These are phyloP conservation scores for Ornithoptera priamus DNA, from an alignment of 2,888 invertebrate genomes.

Conservation along the genomic window DNA sequence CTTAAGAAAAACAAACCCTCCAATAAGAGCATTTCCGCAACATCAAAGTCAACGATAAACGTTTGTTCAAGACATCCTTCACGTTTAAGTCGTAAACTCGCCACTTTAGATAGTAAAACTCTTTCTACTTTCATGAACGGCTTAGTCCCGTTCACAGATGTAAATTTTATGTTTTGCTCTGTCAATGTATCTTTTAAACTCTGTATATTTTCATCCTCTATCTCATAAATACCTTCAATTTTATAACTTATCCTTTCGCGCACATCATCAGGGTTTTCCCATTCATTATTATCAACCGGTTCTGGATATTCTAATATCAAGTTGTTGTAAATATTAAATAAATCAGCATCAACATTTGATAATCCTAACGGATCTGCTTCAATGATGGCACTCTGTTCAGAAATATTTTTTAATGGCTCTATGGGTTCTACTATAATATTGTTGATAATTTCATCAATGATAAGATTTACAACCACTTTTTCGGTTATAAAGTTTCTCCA, in stretches of 20 bases:
- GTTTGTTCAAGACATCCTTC: constrained; percentile 80
- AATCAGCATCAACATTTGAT: constrained; percentile 54
- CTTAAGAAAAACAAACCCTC: constrained; percentile 82
- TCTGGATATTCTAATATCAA: constrained; percentile 68
- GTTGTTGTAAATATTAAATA: constrained; percentile 58
- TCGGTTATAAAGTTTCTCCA: constrained; percentile 58
- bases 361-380: constrained; percentile 67
- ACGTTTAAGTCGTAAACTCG: constrained; percentile 62
- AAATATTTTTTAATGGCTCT: constrained; percentile 36
- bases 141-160: constrained; percentile 63
- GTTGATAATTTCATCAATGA: constrained; percentile 57
- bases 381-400: constrained; percentile 63
- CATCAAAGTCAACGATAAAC: constrained; percentile 70
- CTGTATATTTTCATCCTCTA: constrained; percentile 67
- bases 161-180: constrained; percentile 69
- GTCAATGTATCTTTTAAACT: constrained; percentile 54
- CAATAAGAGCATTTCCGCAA: constrained; percentile 78
- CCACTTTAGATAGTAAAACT: constrained; percentile 48
- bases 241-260: constrained; percentile 65
- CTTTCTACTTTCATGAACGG: constrained; percentile 53
- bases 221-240: constrained; percentile 67
- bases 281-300: constrained; percentile 65
- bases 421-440: constrained; percentile 35
- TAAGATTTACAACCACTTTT: constrained; percentile 51
- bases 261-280: constrained; percentile 74